A percentile compares a stretch with the other conserved stretches of the same genome.
Evolutionary conservation across 2,113 vertebrate genomes (phyloP).

Genomic region (Todiramphus saurophagus): DNA sequence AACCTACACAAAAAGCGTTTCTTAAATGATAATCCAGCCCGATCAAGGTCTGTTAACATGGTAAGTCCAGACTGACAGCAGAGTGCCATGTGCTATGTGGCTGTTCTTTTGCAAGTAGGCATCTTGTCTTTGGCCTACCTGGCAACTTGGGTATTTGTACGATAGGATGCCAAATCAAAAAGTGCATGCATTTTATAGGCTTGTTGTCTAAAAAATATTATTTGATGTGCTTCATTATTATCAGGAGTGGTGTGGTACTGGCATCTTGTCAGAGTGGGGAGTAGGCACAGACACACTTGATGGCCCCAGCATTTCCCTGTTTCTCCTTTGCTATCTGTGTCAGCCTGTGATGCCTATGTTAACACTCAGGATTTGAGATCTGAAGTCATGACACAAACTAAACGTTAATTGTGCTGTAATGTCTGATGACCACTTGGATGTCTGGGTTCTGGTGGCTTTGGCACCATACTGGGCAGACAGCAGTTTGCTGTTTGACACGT

Average conservation of each 20-base stretch:
- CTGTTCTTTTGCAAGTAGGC: not conserved
- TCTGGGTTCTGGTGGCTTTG: not conserved
- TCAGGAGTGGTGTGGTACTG: not conserved
- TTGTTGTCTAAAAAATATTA: not conserved
- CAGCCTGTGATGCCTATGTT: not conserved
- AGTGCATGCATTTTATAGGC: not conserved
- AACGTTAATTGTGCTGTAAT: not conserved
- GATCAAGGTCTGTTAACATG: not conserved
- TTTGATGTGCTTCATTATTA: not conserved
- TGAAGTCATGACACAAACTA: not conserved
- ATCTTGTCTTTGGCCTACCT: not conserved
- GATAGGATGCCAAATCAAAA: not conserved
- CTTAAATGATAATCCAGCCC: not conserved
- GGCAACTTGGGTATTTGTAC: not conserved
- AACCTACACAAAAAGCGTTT: not conserved
- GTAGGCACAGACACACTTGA: not conserved
- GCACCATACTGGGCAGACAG: not conserved
- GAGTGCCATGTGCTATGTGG: not conserved
- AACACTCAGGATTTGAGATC: not conserved
- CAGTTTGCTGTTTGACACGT: not conserved
- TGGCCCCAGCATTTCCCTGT: not conserved
- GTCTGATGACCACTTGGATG: accelerated
- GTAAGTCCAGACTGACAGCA: not conserved
- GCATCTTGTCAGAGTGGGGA: not conserved
- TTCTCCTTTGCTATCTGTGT: not conserved